These are phyloP conservation scores for Sebastes taczanowskii DNA, from an alignment of 2,797 vertebrate genomes.

Conservation along the genomic window DNA sequence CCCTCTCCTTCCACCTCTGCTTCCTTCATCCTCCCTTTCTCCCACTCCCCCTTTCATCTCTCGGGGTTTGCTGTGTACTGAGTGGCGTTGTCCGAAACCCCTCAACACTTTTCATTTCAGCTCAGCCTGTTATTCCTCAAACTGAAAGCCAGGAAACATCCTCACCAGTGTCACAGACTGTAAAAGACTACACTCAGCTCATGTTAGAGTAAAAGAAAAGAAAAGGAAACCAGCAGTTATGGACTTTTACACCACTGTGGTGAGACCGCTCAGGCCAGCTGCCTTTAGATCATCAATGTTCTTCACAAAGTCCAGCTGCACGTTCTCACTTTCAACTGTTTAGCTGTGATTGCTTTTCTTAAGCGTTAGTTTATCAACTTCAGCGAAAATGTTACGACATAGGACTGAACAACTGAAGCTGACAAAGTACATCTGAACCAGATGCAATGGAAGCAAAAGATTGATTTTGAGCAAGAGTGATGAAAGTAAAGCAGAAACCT, in stretches of 20 bases:
- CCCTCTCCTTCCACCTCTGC: slow-evolving; percentile 31
- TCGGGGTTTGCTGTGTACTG: background rate
- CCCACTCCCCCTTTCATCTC: background rate
- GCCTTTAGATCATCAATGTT: background rate
- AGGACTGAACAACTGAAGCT: background rate
- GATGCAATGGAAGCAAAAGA: background rate
- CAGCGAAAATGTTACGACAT: background rate
- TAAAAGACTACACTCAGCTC: background rate
- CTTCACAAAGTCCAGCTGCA: background rate
- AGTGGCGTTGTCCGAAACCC: background rate
- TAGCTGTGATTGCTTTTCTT: background rate
- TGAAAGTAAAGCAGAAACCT: background rate
- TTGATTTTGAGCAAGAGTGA: too few species aligned
- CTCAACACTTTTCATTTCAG: background rate
- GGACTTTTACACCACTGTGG: background rate
- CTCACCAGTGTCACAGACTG: background rate
- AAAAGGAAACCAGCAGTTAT: background rate
- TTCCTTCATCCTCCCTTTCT: slow-evolving; percentile 3
- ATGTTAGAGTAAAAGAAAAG: background rate
- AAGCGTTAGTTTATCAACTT: background rate
- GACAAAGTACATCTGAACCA: background rate
- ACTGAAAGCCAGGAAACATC: background rate
- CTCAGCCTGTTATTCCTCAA: background rate
- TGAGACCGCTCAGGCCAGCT: background rate
- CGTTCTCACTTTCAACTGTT: background rate